Evolutionary conservation across 2,797 vertebrate species (phyloP).

Genomic region (Harpagifer antarcticus): DNA sequence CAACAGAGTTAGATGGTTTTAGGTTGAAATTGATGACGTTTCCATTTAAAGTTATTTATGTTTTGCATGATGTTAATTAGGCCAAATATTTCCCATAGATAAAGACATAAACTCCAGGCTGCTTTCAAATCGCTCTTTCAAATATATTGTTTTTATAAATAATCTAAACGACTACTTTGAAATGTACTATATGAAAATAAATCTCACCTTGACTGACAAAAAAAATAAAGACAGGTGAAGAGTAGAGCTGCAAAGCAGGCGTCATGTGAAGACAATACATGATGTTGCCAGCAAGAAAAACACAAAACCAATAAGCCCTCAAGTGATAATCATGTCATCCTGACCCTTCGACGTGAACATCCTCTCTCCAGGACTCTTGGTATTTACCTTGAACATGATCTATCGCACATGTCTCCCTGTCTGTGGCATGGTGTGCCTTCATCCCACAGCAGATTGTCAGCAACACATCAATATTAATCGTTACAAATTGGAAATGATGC

Average conservation of each 20-base stretch:
- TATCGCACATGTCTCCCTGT: conserved; percentile 7
- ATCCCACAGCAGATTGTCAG: conserved; percentile 12
- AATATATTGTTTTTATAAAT: not conserved
- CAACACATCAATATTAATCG: conserved; percentile 36
- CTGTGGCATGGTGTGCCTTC: not conserved
- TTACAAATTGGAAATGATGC: conserved; percentile 32
- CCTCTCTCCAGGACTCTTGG: conserved; percentile 16
- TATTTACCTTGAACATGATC: conserved; percentile 59
- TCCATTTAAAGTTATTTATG: conserved; percentile 12
- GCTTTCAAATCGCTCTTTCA: not conserved
- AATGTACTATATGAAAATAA: not conserved
- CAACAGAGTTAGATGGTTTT: not conserved
- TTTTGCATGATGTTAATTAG: not conserved
- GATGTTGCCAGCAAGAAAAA: conserved; percentile 24
- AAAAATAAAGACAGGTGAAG: not conserved
- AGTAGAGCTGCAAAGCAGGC: not conserved
- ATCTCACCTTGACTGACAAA: not conserved
- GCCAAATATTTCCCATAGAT: not conserved
- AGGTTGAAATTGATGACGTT: not conserved
- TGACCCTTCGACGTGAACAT: conserved; percentile 39
- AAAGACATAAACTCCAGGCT: not conserved
- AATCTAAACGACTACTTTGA: not conserved
- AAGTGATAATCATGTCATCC: conserved; percentile 39
- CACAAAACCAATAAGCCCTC: conserved; percentile 47
- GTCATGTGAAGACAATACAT: not conserved